A percentile compares a stretch with the other conserved stretches of the same genome.
Evolutionary conservation across 2,113 vertebrate genomes (phyloP).

Genomic region (Gulo gulo): DNA sequence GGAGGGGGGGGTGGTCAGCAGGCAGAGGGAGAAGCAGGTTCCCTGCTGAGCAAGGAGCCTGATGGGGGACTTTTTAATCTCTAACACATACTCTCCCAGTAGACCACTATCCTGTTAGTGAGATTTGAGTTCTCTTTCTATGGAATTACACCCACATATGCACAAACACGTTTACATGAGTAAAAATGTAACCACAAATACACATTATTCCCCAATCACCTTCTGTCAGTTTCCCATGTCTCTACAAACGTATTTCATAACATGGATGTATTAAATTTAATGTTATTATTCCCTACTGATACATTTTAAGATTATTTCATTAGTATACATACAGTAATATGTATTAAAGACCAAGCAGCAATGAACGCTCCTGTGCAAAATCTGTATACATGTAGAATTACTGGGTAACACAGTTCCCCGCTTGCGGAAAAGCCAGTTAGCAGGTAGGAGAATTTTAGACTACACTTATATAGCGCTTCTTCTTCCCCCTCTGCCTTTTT

Average conservation of each 20-base stretch:
- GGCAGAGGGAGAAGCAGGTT: not conserved
- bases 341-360: not conserved
- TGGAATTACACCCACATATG: not conserved
- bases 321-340: not conserved
- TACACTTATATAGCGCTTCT: not conserved
- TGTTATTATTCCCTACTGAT: not conserved
- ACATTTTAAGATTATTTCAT: not conserved
- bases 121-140: not conserved
- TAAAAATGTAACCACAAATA: not conserved
- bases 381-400: not conserved
- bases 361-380: not conserved
- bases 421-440: not conserved
- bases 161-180: not conserved
- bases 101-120: not conserved
- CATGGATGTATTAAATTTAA: not conserved
- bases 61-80: not conserved
- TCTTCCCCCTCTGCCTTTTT: not conserved
- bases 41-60: not conserved
- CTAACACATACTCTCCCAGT: not conserved
- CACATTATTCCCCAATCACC: not conserved
- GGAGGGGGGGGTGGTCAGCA: not conserved
- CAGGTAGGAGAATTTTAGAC: not conserved
- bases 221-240: not conserved
- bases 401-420: not conserved
- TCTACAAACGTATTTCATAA: not conserved